Percentiles rank a stretch among this genome's conserved stretches.
phyloP scores from a whole-genome alignment of 2,113 vertebrate genomes.

The Microtus ochrogaster region DNA sequence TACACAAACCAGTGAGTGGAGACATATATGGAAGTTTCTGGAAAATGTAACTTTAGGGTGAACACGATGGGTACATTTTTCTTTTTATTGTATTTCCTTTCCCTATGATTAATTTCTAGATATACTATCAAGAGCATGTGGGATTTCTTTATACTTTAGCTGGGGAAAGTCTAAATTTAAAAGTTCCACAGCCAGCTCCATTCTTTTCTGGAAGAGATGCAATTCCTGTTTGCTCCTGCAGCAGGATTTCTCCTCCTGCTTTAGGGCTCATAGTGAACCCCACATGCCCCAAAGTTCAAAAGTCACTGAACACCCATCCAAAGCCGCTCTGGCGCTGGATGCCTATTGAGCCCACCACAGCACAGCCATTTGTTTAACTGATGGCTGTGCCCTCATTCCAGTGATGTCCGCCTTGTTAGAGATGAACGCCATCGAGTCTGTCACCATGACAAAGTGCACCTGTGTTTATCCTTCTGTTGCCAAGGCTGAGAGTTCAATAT shows the following conservation, averaged over 20 bases:
- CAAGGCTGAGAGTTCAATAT: slow-evolving; percentile 32
- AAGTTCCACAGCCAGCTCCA: not conserved
- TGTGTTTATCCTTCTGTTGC: slow-evolving; percentile 26
- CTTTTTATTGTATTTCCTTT: not conserved
- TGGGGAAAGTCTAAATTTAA: not conserved
- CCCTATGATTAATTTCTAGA: not conserved
- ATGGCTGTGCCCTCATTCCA: not conserved
- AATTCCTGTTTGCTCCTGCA: not conserved
- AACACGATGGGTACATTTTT: not conserved
- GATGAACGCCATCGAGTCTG: not conserved
- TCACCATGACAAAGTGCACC: not conserved
- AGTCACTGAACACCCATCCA: rapidly evolving
- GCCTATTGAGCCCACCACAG: not conserved
- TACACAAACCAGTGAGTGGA: rapidly evolving
- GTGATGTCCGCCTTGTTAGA: not conserved
- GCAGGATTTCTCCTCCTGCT: not conserved
- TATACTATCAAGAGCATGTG: not conserved
- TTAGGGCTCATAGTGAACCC: not conserved
- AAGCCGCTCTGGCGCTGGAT: not conserved
- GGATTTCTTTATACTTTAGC: not conserved
- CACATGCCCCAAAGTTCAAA: not conserved
- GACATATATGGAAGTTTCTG: not conserved
- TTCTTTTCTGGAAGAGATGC: not conserved
- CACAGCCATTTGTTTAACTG: not conserved
- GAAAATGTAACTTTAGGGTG: not conserved